Evolutionary conservation across 2,797 vertebrate species (phyloP).

Genomic region (Cheirogaleus major): DNA sequence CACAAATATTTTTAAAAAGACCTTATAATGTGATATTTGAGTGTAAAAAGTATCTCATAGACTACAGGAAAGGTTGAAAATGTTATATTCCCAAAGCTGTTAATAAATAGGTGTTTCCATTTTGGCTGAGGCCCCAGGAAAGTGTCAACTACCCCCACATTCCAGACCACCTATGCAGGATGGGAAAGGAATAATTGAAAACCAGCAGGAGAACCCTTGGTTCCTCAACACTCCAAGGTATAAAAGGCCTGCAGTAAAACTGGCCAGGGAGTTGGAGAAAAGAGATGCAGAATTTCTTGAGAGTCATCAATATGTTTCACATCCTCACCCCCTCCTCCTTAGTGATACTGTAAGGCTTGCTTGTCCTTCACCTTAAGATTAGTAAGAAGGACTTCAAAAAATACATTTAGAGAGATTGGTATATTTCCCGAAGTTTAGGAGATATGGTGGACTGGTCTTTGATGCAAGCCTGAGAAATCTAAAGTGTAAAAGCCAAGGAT

Average conservation of each 20-base stretch:
- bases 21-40: background rate
- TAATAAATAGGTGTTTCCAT: background rate
- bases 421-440: background rate
- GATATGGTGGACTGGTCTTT: background rate
- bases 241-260: background rate
- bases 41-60: background rate
- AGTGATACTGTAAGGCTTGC: background rate
- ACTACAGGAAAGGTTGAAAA: background rate
- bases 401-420: background rate
- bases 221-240: background rate
- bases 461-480: background rate
- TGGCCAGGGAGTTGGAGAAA: background rate
- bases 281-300: background rate
- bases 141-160: background rate
- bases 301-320: background rate
- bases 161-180: background rate
- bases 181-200: background rate
- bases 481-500: background rate
- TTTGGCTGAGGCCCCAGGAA: constrained; percentile 1
- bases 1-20: background rate
- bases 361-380: background rate
- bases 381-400: background rate
- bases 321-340: no score
- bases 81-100: constrained; percentile 15
- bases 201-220: background rate